Evolutionary conservation across 2,113 vertebrate genomes (phyloP), one percentile per base, ranked within the genome.

Genomic region (Ophthalmolycus amberensis): DNA sequence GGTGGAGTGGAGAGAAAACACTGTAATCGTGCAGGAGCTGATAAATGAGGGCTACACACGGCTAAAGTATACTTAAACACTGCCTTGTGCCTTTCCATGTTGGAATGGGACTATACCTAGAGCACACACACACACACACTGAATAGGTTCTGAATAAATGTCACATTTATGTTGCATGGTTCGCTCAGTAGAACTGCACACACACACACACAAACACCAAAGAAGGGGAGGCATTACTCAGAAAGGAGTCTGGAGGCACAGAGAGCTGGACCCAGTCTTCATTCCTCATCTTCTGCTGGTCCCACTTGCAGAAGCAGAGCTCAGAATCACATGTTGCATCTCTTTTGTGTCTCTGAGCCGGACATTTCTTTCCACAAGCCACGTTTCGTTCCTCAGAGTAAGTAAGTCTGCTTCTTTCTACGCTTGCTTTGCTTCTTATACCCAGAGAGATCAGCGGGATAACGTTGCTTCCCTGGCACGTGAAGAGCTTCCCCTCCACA

Each of bases 21-120:
- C 89, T 91, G 84, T 90, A 90, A 93, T 93, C 90, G 91, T 3
- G 59, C 85, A 38, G 71, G 62, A 86, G 85, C 82, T 84, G 84
- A 88, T 85, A 90, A 85, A 88, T 86, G 88, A 87, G 75, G 83
- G 85, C 87, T 86, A 69, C 82, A 88, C 54, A 32, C 70, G 46
- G 69, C 75, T 78, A 25, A 89, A 89, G 84, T 50, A 78, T 50
- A 78, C 25, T 70, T 92, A 88, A 91, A 88, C 71, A 82, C 87
- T 20, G 73, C 75, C 76, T 87, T 80, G 46, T 60, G 60, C 58
- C 44, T 82, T n/a, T 58, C 73, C 64, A 62, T 71, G 5, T 12
- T 58, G 68, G 52, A 84, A 64, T 50, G 32, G 29, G 15, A 85
- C 67, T 56, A 46, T 34, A 69, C 58, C 60, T 76, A 54, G 46